Evolutionary conservation across 2,113 vertebrate genomes (phyloP), one percentile per base, ranked within the genome.

Genomic region (Gulo gulo): DNA sequence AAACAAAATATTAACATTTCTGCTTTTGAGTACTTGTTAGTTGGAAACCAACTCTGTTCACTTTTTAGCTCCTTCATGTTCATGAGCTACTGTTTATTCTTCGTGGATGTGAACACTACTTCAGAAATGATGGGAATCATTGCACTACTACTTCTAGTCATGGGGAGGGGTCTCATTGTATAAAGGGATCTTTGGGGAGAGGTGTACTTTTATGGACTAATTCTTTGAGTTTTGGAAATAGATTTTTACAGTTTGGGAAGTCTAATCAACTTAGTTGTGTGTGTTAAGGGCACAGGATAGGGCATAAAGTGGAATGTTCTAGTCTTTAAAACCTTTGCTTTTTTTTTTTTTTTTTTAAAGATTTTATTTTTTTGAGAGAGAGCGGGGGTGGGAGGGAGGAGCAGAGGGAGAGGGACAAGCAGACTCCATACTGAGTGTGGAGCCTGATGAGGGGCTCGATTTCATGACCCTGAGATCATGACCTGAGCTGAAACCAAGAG

Each of bases 151-250:
- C 42, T 85, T 96, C 73, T 96, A 10, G 16, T 85, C 42, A 63
- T 92, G 74, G 71, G 96, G 52, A 71, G 96, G 52, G 69, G 79
- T 14, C 31, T 95, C 2, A 0, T 92, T 96, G 63, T 96, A 23
- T 85, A 92, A 95, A 63, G 10, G 59, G 23, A 0, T 94, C 69
- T 93, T 97, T 93, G 80, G 95, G 96, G 81, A 95, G 74, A 96
- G 57, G 42, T 71, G 61, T 94, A 31, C 50, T 24, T 74, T 11
- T 79, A 71, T 91, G 0, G 20, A 95, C 89, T 82, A 47, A 57
- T 92, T 91, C 24, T 97, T 96, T 96, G 89, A 36, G 88, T 80
- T 96, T 95, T 89, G 71, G 67, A 96, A 98, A 91, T 96, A 76
- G 14, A 10, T 39, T 39, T 97, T 94, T 47, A 97, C 47, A 85